A percentile compares a stretch with the other conserved stretches of the same genome.
These are phyloP conservation scores for Epinephelus fuscoguttatus DNA, from an alignment of 2,113 vertebrate genomes.

Conservation along the genomic window DNA sequence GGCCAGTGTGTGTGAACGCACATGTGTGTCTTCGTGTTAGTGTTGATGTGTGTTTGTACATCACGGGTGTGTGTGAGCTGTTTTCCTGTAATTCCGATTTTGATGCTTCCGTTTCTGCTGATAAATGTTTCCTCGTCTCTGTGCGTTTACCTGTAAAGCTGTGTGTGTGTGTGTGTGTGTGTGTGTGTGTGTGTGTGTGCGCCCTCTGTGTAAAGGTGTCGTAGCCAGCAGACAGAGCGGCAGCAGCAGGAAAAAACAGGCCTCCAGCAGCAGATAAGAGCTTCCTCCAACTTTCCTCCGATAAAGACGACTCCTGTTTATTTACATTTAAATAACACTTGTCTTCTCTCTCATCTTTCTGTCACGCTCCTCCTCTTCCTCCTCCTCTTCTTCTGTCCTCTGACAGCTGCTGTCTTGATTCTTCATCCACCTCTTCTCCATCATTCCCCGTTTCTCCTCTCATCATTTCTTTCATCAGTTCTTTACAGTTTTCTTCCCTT, in stretches of 20 bases:
- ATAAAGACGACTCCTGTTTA: constrained; percentile 70
- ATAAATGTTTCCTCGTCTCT: background rate
- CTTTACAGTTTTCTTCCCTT: background rate
- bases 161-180: constrained; percentile 15
- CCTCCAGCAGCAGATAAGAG: constrained; percentile 64
- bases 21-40: background rate
- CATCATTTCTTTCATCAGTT: background rate
- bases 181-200: constrained; percentile 14
- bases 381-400: background rate
- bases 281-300: constrained; percentile 58
- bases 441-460: background rate
- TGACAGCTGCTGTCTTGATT: background rate
- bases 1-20: background rate
- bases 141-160: background rate
- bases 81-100: background rate
- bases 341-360: constrained; percentile 23
- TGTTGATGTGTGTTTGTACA: background rate
- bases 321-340: constrained; percentile 74
- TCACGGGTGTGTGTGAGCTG: background rate
- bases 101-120: background rate
- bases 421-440: background rate
- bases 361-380: background rate
- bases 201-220: constrained; percentile 54
- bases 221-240: constrained; percentile 50
- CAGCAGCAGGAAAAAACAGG: constrained; percentile 39